Percentiles rank a stretch among this genome's conserved stretches.
Evolutionary conservation across 2,888 invertebrate species (phyloP).

Genomic region (Escarpia spicata): DNA sequence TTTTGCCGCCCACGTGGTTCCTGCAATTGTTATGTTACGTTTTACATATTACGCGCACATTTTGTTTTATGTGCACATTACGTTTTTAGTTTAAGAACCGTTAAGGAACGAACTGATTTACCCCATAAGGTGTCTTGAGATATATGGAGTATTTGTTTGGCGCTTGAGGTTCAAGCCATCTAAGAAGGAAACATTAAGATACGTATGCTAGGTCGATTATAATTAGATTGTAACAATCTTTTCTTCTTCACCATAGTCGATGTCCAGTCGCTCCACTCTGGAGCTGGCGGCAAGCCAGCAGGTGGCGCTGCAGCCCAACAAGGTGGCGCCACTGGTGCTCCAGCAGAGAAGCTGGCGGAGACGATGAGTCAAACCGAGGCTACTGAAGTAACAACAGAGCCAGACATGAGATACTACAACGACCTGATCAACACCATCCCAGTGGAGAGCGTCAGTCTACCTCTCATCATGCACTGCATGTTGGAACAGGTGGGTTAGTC

Average conservation of each 20-base stretch:
- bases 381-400: background rate
- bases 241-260: background rate
- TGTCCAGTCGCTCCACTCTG: background rate
- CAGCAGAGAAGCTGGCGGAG: background rate
- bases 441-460: constrained; percentile 61
- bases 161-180: too few species aligned
- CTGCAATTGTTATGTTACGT: too few species aligned
- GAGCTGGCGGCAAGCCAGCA: background rate
- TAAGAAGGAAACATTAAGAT: too few species aligned
- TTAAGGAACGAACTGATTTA: too few species aligned
- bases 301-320: background rate
- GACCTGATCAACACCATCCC: constrained; percentile 63
- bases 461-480: constrained; percentile 62
- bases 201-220: too few species aligned
- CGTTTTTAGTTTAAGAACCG: too few species aligned
- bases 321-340: constrained; percentile 7
- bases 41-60: too few species aligned
- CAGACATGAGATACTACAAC: constrained; percentile 63
- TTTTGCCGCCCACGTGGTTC: too few species aligned
- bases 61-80: too few species aligned
- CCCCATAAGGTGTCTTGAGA: too few species aligned
- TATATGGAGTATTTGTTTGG: too few species aligned
- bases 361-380: background rate
- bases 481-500: constrained; percentile 58
- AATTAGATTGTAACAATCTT: background rate